Evolutionary conservation across 2,797 vertebrate species (phyloP), one percentile per base, ranked within the genome.

Genomic region (Poeciliopsis presidionis): DNA sequence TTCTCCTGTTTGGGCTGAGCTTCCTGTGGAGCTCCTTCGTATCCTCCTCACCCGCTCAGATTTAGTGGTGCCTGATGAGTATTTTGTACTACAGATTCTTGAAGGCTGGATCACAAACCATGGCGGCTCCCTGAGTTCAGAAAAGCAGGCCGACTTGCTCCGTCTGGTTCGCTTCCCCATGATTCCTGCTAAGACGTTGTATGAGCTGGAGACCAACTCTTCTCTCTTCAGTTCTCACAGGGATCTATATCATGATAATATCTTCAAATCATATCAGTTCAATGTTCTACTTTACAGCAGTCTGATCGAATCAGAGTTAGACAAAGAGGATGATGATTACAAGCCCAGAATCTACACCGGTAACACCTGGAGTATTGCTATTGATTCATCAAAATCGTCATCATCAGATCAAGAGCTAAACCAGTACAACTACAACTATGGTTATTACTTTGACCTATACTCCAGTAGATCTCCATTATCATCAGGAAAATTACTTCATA

Each of bases 101-200:
- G 93, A 96, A 47, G 30, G 3, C 3, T 96, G 95, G 95, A 89
- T 94, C 82, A 70, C 51, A 33, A 75, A 87, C 25, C 87, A 67
- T 70, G 77, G 36, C 2, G 20, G 84, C 12, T 72, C 57, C 0
- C 30, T 1, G 45, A 89, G 59, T 80, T 55, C 25, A n/a, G 73
- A 88, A 45, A 73, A 41, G 8, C 81, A 82, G 51, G 59, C 47
- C 2, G 28, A 16, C 13, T 74, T 96, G 43, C 3, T 96, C 69
- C 86, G 70, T 59, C 73, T 2, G 3, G 73, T 96, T 30, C 93
- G 93, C 16, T 96, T 97, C 81, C 93, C 95, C 2, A 95, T 96
- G 95, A 94, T 97, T 70, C 73, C 84, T 0, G 93, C 90, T 0
- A 84, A 94, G 82, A 90, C 90, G 9, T 94, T 97, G 5, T 94